Evolutionary conservation across 2,113 vertebrate genomes (phyloP), one percentile per base, ranked within the genome.

Genomic region (Scomber scombrus): DNA sequence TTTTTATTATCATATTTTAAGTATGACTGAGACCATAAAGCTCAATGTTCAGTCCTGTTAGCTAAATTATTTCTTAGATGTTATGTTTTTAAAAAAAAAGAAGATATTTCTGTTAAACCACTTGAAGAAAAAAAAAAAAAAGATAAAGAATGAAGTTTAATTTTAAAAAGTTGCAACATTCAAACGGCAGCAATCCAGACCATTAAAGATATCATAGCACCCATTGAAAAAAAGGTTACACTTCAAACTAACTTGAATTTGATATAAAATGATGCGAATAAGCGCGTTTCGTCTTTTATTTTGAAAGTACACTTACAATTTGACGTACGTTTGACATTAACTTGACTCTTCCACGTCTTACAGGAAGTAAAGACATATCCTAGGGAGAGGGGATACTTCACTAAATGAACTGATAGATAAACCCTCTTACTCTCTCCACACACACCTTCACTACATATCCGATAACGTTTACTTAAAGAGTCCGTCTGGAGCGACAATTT

Each of bases 361-460:
- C 82, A 89, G 90, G 88, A 94, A 92, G 81, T 86, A 84, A 68
- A 84, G 88, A 88, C 8, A 50, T 73, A 57, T 55, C 31, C 52
- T 14, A 65, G 74, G 71, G 55, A 87, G 54, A 73, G 7, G 29
- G 14, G 50, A 45, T 75, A 57, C 31, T 78, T 50, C 7, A 4
- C n/a, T 50, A 15, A 76, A 62, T 85, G 51, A 61, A 31, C n/a
- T 69, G 80, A 78, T 21, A 31, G 19, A 16, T 34, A 78, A 69
- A 64, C 58, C 63, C 12, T 45, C 4, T 1, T 4, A 19, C 19
- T n/a, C 29, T 56, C 18, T 19, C 11, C 5, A 6, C 31, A 51
- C 0, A 43, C n/a, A n/a, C 31, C 15, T 15, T 15, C 5, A 21
- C 12, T 11, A 46, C 10, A 10, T 40, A 16, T 54, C 4, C 15